Evolutionary conservation across 2,888 invertebrate species (phyloP).

Genomic region (Cheilosia vulpina): DNA sequence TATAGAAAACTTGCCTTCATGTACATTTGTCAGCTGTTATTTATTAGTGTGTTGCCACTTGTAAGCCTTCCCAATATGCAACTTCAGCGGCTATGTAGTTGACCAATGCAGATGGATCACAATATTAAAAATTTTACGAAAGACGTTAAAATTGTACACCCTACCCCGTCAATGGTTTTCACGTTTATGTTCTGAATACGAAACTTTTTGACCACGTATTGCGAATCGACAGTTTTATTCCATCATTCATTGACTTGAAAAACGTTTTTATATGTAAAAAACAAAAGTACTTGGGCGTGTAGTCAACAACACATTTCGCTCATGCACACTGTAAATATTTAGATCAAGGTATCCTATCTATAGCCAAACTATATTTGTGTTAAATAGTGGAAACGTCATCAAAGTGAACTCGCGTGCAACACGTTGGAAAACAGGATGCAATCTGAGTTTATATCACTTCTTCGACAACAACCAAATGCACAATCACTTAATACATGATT

Average conservation of each 20-base stretch:
- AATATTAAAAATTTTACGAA: too few relatives aligned
- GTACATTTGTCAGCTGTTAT: too few relatives aligned
- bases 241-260: not conserved
- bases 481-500: not conserved
- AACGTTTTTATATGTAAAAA: not conserved
- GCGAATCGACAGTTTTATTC: not conserved
- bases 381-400: constrained; percentile 34
- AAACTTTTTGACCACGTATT: not conserved
- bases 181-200: not conserved
- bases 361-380: not conserved
- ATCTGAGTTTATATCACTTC: not conserved
- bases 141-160: too few relatives aligned
- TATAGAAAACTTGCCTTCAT: too few relatives aligned
- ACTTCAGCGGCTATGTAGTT: too few relatives aligned
- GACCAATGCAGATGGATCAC: too few relatives aligned
- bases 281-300: not conserved
- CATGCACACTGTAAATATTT: not conserved
- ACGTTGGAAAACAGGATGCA: not conserved
- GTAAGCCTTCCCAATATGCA: too few relatives aligned
- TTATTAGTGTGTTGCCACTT: too few relatives aligned
- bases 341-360: not conserved
- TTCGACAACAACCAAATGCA: not conserved
- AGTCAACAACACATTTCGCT: not conserved
- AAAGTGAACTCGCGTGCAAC: constrained; percentile 16
- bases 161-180: not conserved